Evolutionary conservation across 92 coral and sea anemone species (phyloP), one percentile per base, ranked within the genome.

Genomic region (Bergia puertoricense): DNA sequence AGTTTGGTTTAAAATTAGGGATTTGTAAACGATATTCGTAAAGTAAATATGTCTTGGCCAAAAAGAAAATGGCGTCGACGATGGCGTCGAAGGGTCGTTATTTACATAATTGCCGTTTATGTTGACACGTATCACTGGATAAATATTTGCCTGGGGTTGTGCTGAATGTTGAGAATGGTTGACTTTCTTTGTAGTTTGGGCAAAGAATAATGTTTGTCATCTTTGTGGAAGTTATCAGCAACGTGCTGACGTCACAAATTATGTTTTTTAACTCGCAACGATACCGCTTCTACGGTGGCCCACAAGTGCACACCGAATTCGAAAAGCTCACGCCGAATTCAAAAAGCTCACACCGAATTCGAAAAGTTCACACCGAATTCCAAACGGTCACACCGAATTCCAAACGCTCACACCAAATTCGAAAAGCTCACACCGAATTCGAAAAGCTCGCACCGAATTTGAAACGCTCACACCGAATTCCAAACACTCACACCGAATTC

Each of bases 51-150:
- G 80, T 23, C 30, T 76, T 14, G 39, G 76, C 76, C 72, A 2
- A 15, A 39, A 76, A 41, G 22, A 76, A 76, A 40, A 76, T 76
- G 80, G 80, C 80, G 80, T 76, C 80, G 80, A 4, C 22, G 43
- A 15, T 8, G 14, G 14, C 65, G 18, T 10, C 65, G 14, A 15
- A 56, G 65, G 7, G 11, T 6, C 8, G 8, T 5, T 46, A 46
- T 56, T 56, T 56, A 56, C 65, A 56, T 56, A 48, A 48, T 48
- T 48, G 4, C 54, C 54, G 54, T 48, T 48, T 0, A 8, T 48
- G 4, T 48, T 4, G 8, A 48, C 54, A 48, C 4, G 4, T 62
- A 2, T 62, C 30, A 56, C 14, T 56, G 65, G 65, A 56, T 6
- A 56, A 9, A 8, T 56, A 56, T 56, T 56, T 56, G 65, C 18